Conservation (phyloP, 2,797 vertebrate genomes). For the Borostomias antarcticus region DNA sequence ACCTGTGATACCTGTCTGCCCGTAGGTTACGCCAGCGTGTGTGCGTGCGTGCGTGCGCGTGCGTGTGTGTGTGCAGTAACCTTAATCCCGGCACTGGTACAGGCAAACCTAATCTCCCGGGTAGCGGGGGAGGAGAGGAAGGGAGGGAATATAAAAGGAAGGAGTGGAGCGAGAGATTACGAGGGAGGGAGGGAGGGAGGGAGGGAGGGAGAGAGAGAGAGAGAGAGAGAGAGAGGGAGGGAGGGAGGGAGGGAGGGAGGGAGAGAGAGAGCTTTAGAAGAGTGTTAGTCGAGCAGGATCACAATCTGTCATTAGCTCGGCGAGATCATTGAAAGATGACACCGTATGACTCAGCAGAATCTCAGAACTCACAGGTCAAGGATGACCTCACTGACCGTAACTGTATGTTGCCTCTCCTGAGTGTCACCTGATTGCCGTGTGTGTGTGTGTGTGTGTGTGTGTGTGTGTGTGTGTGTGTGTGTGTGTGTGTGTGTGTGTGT, state of each 20-base stretch:
- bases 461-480: neutral
- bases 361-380: slow-evolving; percentile 34
- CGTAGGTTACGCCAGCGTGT: neutral
- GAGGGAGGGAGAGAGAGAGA: neutral
- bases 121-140: slow-evolving; percentile 19
- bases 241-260: slow-evolving; percentile 7
- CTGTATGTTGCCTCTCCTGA: neutral
- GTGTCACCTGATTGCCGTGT: neutral
- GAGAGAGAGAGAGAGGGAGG: neutral
- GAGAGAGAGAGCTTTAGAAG: slow-evolving; percentile 13
- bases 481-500: slow-evolving; percentile 9
- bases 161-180: slow-evolving; percentile 14
- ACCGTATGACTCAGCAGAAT: slow-evolving; percentile 49
- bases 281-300: neutral
- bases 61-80: neutral
- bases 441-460: slow-evolving; percentile 21
- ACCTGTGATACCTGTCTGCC: no score
- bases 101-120: slow-evolving; percentile 33
- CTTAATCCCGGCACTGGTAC: slow-evolving; percentile 24
- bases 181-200: neutral
- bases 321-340: slow-evolving; percentile 42
- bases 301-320: slow-evolving; percentile 57
- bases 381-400: slow-evolving; percentile 30
- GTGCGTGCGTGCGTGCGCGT: neutral
- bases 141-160: neutral